A percentile compares a stretch with the other conserved stretches of the same genome.
Evolutionary conservation across 1,140 invertebrate genomes (phyloP).

Genomic region (Cotesia chilonis): DNA sequence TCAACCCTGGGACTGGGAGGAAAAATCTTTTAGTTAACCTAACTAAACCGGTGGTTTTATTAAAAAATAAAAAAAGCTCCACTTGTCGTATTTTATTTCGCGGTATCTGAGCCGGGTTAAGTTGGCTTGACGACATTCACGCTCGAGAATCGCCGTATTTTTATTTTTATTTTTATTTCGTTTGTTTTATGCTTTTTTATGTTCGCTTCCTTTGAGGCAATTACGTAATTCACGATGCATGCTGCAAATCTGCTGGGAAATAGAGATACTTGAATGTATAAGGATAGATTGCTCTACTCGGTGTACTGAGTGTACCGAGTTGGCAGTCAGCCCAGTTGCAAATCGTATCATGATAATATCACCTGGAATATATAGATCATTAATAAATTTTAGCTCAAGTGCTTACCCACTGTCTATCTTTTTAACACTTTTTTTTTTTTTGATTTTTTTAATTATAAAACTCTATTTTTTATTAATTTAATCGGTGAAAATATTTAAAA

Average conservation of each 20-base stretch:
- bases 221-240: slow-evolving; percentile 23
- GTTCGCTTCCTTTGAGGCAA: not conserved
- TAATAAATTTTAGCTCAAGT: too few species aligned
- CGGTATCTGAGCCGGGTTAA: too few species aligned
- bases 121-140: slow-evolving; percentile 17
- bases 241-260: slow-evolving; percentile 5
- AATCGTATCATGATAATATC: slow-evolving; percentile 3
- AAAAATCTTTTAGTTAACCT: not conserved
- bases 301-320: not conserved
- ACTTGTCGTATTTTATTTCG: slow-evolving; percentile 2
- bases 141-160: slow-evolving; percentile 13
- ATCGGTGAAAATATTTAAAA: too few species aligned
- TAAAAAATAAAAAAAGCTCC: not conserved
- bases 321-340: slow-evolving; percentile 16
- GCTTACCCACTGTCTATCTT: too few species aligned
- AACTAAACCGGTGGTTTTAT: too few species aligned
- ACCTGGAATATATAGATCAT: too few species aligned
- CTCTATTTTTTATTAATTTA: too few species aligned
- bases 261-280: not conserved
- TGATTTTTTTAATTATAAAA: too few species aligned
- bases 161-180: not conserved
- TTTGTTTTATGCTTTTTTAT: too few species aligned
- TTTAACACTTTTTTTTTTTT: too few species aligned
- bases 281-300: too few species aligned
- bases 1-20: not conserved